Evolutionary conservation across 23 tunicate species (phyloP).

Genomic region (Botrylloides violaceus): DNA sequence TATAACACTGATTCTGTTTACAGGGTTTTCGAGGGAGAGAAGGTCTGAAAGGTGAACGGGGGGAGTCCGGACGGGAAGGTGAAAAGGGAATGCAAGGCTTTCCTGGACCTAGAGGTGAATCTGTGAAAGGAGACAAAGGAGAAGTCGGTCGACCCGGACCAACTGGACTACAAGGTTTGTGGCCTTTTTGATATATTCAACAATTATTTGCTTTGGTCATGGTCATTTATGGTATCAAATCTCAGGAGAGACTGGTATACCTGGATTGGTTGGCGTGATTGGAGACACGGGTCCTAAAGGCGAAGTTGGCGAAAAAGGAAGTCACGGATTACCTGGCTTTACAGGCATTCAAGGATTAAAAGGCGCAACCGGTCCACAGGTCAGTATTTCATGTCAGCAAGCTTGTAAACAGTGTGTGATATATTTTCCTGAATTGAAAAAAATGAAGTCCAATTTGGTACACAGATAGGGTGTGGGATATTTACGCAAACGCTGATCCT

Average conservation of each 20-base stretch:
- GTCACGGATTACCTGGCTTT: conserved; percentile 49
- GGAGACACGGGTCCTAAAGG: conserved; percentile 50
- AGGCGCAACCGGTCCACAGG: conserved; percentile 51
- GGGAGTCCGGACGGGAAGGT: conserved; percentile 57
- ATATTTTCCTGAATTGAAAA: too few species aligned
- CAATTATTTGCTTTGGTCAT: too few species aligned
- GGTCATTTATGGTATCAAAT: too few species aligned
- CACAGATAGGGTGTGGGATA: too few species aligned
- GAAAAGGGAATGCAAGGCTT: conserved; percentile 49
- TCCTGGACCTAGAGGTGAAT: conserved; percentile 25
- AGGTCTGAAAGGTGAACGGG: conserved; percentile 44
- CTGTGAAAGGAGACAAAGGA: conserved; percentile 49
- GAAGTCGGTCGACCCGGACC: conserved; percentile 27
- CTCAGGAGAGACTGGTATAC: too few species aligned
- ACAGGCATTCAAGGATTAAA: conserved; percentile 44
- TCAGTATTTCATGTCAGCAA: too few species aligned
- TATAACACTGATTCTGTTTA: not conserved
- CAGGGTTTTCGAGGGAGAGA: not conserved
- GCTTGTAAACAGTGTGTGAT: too few species aligned
- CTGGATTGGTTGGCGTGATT: conserved; percentile 45
- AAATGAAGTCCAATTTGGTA: too few species aligned
- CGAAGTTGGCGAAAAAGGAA: conserved; percentile 42
- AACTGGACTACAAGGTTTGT: conserved; percentile 6
- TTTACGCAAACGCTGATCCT: too few species aligned
- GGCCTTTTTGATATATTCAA: not conserved